Evolutionary conservation across 2,888 invertebrate species (phyloP).

Genomic region (Invenusta paracnida): DNA sequence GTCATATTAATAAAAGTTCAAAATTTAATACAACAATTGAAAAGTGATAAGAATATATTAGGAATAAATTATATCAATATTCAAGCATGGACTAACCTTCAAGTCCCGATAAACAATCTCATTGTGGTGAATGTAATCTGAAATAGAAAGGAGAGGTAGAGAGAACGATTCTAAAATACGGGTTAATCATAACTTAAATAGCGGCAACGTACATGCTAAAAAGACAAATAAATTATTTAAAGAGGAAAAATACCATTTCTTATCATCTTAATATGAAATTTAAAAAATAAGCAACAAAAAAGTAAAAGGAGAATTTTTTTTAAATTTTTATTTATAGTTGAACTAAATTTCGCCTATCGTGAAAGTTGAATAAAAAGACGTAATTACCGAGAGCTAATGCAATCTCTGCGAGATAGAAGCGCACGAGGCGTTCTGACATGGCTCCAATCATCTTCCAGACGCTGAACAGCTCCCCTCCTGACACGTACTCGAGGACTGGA

Average conservation of each 20-base stretch:
- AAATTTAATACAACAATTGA: too few species aligned
- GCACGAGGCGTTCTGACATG: constrained; percentile 74
- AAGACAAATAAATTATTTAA: too few species aligned
- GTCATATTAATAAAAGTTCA: too few species aligned
- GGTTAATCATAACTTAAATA: constrained; percentile 8
- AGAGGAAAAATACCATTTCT: too few species aligned
- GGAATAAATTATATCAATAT: background rate
- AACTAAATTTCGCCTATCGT: too few species aligned
- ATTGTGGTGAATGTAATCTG: constrained; percentile 81
- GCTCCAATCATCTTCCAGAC: constrained; percentile 71
- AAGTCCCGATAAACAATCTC: constrained; percentile 83
- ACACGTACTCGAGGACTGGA: constrained; percentile 76
- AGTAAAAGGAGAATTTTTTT: too few species aligned
- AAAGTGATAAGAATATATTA: background rate
- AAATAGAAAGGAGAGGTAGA: constrained; percentile 49
- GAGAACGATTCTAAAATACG: constrained; percentile 32
- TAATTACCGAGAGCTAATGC: constrained; percentile 76
- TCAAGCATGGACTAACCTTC: constrained; percentile 55
- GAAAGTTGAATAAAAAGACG: too few species aligned
- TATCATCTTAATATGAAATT: too few species aligned
- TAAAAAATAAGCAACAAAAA: too few species aligned
- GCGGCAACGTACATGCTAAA: too few species aligned
- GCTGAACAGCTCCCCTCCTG: constrained; percentile 75
- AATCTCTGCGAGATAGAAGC: constrained; percentile 79
- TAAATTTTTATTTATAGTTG: too few species aligned